Percentiles rank a stretch among this genome's conserved stretches.
Conservation (phyloP, 2,888 invertebrate species). For the Limnephilus rhombicus region DNA sequence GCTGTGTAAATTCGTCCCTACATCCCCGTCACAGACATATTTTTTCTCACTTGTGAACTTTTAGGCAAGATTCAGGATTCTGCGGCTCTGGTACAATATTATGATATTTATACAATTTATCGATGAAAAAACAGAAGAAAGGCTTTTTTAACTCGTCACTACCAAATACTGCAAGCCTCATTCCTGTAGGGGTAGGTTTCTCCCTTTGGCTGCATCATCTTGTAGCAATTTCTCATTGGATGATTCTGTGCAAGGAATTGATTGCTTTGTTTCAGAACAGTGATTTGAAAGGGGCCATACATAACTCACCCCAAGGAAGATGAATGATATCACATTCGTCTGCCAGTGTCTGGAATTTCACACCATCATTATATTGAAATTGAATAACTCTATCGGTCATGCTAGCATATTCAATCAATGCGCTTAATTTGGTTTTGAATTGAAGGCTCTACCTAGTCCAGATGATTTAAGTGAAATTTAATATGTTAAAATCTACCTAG, state of each 20-base stretch:
- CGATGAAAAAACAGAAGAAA: not conserved
- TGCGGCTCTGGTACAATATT: too few species aligned
- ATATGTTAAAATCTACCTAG: not conserved
- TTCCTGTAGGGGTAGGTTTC: not conserved
- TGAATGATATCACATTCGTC: slow-evolving; percentile 27
- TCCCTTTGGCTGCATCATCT: slow-evolving; percentile 35
- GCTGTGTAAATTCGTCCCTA: too few species aligned
- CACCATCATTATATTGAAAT: slow-evolving; percentile 1
- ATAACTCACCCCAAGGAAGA: slow-evolving; percentile 34
- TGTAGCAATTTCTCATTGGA: slow-evolving; percentile 38
- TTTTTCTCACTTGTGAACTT: too few species aligned
- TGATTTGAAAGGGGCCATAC: slow-evolving; percentile 44
- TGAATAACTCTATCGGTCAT: not conserved
- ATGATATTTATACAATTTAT: too few species aligned
- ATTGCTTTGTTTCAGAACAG: slow-evolving; percentile 37
- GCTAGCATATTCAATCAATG: not conserved
- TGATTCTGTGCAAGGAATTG: slow-evolving; percentile 36
- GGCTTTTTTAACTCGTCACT: not conserved
- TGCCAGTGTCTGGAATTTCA: not conserved
- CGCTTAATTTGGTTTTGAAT: not conserved
- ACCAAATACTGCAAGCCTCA: not conserved
- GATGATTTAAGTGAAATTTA: too few species aligned
- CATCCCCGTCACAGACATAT: too few species aligned
- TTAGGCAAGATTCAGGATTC: too few species aligned
- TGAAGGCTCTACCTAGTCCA: not conserved